A percentile compares a stretch with the other conserved stretches of the same genome.
Evolutionary conservation across 2,113 vertebrate genomes (phyloP).

Genomic region (Syngnathoides biaculeatus): DNA sequence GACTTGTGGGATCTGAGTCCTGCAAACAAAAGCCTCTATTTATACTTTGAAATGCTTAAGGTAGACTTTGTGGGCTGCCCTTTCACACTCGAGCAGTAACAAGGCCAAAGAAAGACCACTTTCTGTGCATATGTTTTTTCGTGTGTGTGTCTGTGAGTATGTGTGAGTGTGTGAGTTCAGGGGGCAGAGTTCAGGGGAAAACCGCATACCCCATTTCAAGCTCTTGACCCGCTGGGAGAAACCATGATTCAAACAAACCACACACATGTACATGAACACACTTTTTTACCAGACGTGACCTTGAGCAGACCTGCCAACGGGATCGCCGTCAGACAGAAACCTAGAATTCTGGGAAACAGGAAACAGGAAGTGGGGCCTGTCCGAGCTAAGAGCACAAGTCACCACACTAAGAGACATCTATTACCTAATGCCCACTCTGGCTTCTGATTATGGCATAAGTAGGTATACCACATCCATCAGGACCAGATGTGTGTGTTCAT

Average conservation of each 20-base stretch:
- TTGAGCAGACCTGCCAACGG: slow-evolving; percentile 63
- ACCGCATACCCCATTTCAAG: slow-evolving; percentile 40
- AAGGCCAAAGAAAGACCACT: slow-evolving; percentile 40
- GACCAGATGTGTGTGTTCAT: slow-evolving; percentile 8
- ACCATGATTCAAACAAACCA: slow-evolving; percentile 24
- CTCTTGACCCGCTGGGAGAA: slow-evolving; percentile 53
- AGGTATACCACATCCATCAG: slow-evolving; percentile 1
- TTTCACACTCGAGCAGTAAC: slow-evolving; percentile 18
- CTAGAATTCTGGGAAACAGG: slow-evolving; percentile 63
- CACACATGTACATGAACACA: slow-evolving; percentile 26
- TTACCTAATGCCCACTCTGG: slow-evolving; percentile 30
- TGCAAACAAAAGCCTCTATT: slow-evolving; percentile 55
- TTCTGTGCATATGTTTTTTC: slow-evolving; percentile 34
- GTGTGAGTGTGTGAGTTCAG: slow-evolving; percentile 36
- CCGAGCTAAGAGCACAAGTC: slow-evolving; percentile 34
- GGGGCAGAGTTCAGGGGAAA: slow-evolving; percentile 65
- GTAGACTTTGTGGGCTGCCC: slow-evolving; percentile 35
- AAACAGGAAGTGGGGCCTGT: slow-evolving; percentile 62
- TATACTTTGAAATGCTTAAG: slow-evolving; percentile 31
- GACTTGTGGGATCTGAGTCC: background rate
- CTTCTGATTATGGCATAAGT: slow-evolving; percentile 22
- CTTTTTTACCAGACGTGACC: slow-evolving; percentile 58
- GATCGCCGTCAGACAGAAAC: slow-evolving; percentile 59
- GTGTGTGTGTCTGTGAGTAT: slow-evolving; percentile 2
- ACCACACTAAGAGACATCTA: slow-evolving; percentile 31